Base-by-base conservation (phyloP, 2,888 invertebrate genomes). In the Leptinotarsa juncta region DNA sequence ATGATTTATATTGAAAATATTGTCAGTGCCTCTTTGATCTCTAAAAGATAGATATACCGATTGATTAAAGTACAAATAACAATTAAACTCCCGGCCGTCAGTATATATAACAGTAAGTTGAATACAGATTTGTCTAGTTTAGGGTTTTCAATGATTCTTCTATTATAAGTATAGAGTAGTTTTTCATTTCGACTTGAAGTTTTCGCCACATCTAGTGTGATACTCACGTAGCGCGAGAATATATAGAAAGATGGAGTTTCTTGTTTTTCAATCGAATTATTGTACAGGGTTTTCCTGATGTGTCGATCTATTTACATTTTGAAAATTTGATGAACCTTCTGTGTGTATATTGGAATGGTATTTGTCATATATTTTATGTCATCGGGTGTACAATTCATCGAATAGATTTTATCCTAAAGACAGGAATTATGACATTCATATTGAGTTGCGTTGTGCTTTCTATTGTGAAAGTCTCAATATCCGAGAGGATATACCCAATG, bases 21-120 rank as follows among this genome's bases (percentile, higher is more conserved):
- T 80, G 81, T 80, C 85, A 87, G 87, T 87, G 87, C 87, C 87
- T 87, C 84, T 84, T 85, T 86, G 86, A 87, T 86, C 86, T 87
- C 86, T 85, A 82, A 82, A 73, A 78, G 79, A 81, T 76, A 81
- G 78, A 78, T 79, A 80, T 76, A 82, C 81, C 82, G 80, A 80
- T 82, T 83, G 82, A 82, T 82, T 69, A 83, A 83, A 87, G 86
- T 87, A 87, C 86, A 87, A 87, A 86, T 79, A 81, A 81, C 81
- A 42, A 78, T 81, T 69, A 57, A 57, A 69, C 57, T 69, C 48
- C 49, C 48, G 49, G 57, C 55, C 48, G 48, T 53, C 57, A 69
- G 57, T 60, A 62, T 42, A 42, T 42, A 42, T 16, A 42, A 62
- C 14, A 42, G 42, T 62, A 62, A 62, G 62, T 62, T 62, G 62